Percentiles rank a stretch among this genome's conserved stretches.
These are phyloP conservation scores for Columba guinea DNA, from an alignment of 2,797 vertebrate genomes.

Conservation along the genomic window DNA sequence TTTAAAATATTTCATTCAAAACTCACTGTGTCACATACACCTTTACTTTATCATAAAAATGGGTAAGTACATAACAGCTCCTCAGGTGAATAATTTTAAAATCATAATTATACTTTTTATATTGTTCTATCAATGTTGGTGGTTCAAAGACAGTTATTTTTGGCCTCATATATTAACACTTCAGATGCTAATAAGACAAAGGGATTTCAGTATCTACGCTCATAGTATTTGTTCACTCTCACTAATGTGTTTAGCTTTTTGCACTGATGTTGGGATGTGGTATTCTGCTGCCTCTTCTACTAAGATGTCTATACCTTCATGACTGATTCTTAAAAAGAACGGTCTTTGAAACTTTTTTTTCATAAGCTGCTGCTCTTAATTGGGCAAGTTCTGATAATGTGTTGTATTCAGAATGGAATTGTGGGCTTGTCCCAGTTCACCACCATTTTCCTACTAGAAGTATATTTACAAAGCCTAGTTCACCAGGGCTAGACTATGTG, in stretches of 20 bases:
- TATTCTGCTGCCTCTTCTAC: background rate
- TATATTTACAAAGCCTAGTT: background rate
- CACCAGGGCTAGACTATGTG: background rate
- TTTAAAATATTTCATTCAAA: background rate
- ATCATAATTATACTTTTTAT: background rate
- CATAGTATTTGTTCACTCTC: background rate
- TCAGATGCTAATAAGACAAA: background rate
- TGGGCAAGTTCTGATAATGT: background rate
- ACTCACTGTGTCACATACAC: background rate
- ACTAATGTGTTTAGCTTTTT: background rate
- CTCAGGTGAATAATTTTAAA: background rate
- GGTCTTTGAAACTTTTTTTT: background rate
- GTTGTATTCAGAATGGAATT: background rate
- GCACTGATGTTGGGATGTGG: background rate
- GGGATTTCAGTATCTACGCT: background rate
- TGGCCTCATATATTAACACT: background rate
- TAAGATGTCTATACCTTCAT: background rate
- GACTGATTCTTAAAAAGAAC: background rate
- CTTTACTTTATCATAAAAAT: background rate
- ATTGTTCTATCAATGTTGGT: background rate
- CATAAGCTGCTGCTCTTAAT: background rate
- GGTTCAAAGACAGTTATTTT: background rate
- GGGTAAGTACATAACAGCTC: background rate
- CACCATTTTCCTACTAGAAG: background rate
- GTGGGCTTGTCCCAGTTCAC: background rate